Base-by-base conservation (phyloP, 2,888 invertebrate genomes). In the Tetrapedia diversipes region DNA sequence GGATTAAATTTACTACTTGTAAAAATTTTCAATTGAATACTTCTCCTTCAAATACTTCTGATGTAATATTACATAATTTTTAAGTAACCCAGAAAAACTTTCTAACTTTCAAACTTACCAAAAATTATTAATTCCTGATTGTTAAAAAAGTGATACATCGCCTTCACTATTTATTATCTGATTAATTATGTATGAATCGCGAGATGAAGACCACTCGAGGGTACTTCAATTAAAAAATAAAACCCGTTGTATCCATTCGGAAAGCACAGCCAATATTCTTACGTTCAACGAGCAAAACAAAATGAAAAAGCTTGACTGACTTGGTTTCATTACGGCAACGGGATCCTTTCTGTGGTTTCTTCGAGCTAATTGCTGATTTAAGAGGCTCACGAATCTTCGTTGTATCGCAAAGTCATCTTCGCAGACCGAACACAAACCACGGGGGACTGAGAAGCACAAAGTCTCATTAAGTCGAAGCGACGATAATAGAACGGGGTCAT, bases 391-490 rank as follows among this genome's bases (percentile, higher is more conserved):
- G 34, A 66, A 63, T 59, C 63, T 66, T 43, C 51, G 16, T 43
- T 43, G 53, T 39, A 71, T 65, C 57, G 69, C 66, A 39, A 37
- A 74, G 47, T 71, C 61, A 75, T 71, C 68, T 43, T n/a, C 43
- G 61, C 37, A 19, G 22, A 19, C 24, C 39, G 71, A 63, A 73
- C 65, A 67, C 32, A 61, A 47, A 53, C 22, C 29, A 41, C 22
- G 37, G 2, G 49, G 43, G 45, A 68, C 32, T 61, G 75, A 79
- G 49, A 76, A 81, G 80, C 59, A 83, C 88, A 86, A 86, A 87
- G 87, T 84, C 86, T 88, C 88, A 86, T 89, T 89, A 89, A 87
- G 83, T 83, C 86, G 74, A 75, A 80, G 86, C 82, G 84, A 86
- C 85, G 87, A 87, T 86, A 86, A 86, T 76, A 84, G 86, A 76